Base-by-base conservation (phyloP, 2,888 invertebrate species). In the Cheilosia scutellata region DNA sequence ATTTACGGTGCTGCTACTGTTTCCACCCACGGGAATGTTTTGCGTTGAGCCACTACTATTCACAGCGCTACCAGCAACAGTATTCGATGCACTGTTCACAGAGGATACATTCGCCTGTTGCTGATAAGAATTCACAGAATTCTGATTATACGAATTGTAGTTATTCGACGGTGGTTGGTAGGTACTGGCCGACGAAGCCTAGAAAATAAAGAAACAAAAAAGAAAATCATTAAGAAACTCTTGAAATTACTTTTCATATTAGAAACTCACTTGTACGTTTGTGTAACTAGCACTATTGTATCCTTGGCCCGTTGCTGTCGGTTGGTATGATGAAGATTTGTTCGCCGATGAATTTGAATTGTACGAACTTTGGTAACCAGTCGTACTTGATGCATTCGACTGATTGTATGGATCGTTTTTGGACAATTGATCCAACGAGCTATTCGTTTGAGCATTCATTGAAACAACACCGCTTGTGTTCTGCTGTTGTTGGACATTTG, bases 11-110 rank as follows among this genome's bases (percentile, higher is more conserved):
- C 89, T 91, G 87, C 89, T 89, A 88, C 82, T 91, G 88, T 89
- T 90, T 88, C 90, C 91, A 83, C 92, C 92, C 79, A 91, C 92
- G 88, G 92, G 92, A 92, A 92, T 92, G 92, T 92, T 92, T 91
- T 92, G 92, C 87, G 91, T 89, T 82, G 91, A 89, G 79, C 90
- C 90, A 47, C 90, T 88, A 82, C 88, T 88, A 87, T 88, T 88
- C 55, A 88, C 88, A 83, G 88, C 88, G 66, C 83, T 88, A 77
- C 89, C 90, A 62, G 88, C 89, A 72, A 88, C 89, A 63, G 88
- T 87, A 87, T 88, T 89, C 27, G 90, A 84, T 77, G 88, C 89
- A 88, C 88, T 90, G 87, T 91, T 91, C 42, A 89, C 89, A 42
- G 89, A 89, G 58, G 88, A 88, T 55, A 88, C 89, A 82, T 89